Conservation (phyloP, 2,113 vertebrate genomes). For the Corapipo altera region DNA sequence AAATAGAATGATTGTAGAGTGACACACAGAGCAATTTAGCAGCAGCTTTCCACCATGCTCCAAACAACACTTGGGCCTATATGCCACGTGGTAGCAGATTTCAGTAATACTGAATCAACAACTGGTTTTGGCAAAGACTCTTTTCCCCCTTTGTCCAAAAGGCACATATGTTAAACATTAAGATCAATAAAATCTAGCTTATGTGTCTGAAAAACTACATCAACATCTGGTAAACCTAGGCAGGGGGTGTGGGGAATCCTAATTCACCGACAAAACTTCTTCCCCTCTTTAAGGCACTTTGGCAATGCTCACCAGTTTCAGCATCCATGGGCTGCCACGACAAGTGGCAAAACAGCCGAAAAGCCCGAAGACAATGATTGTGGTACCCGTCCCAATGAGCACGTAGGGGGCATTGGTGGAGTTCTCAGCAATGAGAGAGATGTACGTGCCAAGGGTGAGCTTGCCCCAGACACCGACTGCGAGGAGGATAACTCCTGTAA, state of each 20-base stretch:
- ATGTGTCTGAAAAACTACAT: neutral
- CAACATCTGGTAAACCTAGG: neutral
- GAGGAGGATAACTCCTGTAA: constrained; percentile 96
- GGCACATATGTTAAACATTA: neutral
- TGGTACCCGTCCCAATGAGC: constrained; percentile 95
- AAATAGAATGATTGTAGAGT: neutral
- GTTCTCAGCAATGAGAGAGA: constrained; percentile 97
- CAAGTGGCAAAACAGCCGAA: constrained; percentile 98
- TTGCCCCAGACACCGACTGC: constrained; percentile 98
- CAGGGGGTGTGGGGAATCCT: neutral
- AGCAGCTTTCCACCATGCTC: neutral
- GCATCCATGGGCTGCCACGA: constrained; percentile 99
- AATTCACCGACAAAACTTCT: neutral
- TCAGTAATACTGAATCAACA: neutral
- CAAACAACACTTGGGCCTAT: neutral
- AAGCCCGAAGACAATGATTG: constrained; percentile 95
- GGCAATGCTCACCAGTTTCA: constrained; percentile 89
- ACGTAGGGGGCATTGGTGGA: constrained; percentile 98
- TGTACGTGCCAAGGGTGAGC: constrained; percentile 94
- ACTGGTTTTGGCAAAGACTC: neutral
- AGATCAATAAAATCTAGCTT: neutral
- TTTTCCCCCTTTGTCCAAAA: neutral
- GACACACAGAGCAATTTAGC: neutral
- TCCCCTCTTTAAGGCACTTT: neutral
- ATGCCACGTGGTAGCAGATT: neutral